phyloP scores from a whole-genome alignment of 2,113 vertebrate species.

The Aspidoscelis tigris region DNA sequence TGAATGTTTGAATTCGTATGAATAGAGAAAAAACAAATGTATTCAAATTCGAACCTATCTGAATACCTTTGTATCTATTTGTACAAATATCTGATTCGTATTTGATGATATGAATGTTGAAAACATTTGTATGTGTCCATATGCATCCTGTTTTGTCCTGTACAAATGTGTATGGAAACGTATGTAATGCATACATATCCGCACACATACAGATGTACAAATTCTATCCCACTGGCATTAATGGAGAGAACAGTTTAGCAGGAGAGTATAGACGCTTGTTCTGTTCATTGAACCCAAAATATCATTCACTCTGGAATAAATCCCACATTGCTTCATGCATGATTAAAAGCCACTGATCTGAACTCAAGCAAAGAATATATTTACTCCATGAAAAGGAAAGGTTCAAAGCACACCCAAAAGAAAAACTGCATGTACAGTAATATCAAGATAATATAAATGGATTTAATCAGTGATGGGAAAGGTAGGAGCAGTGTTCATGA shows the following conservation, averaged over 20 bases:
- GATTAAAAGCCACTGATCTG: conserved; percentile 10
- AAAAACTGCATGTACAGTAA: background rate
- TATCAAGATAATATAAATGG: background rate
- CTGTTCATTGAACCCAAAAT: background rate
- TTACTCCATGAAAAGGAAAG: background rate
- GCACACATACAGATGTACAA: background rate
- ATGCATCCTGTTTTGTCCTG: too few relatives aligned
- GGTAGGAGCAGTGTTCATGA: background rate
- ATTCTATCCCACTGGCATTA: conserved; percentile 3
- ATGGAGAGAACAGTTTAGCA: background rate
- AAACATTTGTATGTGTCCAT: too few relatives aligned
- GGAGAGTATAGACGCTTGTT: background rate
- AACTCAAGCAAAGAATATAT: conserved; percentile 20
- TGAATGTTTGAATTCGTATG: too few relatives aligned
- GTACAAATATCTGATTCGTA: too few relatives aligned
- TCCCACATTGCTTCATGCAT: background rate
- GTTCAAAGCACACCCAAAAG: background rate
- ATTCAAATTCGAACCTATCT: too few relatives aligned
- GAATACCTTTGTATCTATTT: too few relatives aligned
- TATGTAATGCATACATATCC: too few relatives aligned
- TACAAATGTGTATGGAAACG: too few relatives aligned
- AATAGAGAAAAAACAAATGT: too few relatives aligned
- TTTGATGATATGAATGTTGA: too few relatives aligned
- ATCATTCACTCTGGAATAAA: background rate
- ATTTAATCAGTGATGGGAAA: background rate